phyloP scores from a whole-genome alignment of 2,113 vertebrate species.

The Pao palembangensis region DNA sequence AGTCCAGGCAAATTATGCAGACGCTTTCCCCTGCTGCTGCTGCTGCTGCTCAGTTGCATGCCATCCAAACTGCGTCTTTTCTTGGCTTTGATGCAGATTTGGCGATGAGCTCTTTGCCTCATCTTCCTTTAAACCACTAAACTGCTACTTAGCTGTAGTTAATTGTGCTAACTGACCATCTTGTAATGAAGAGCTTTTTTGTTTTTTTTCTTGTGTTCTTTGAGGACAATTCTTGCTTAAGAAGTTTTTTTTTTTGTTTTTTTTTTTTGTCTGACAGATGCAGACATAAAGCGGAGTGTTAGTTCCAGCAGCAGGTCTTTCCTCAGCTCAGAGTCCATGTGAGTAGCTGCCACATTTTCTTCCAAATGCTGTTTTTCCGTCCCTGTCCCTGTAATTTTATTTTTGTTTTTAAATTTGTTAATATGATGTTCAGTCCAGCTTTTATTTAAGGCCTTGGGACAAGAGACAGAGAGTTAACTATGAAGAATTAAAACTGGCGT shows the following conservation, averaged over 20 bases:
- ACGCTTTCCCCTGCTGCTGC: too few relatives aligned
- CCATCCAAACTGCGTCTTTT: too few relatives aligned
- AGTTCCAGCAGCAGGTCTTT: conserved; percentile 76
- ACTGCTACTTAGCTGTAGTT: too few relatives aligned
- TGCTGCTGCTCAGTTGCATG: too few relatives aligned
- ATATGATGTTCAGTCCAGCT: background rate
- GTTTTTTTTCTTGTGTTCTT: background rate
- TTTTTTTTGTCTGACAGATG: conserved; percentile 74
- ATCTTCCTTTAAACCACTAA: too few relatives aligned
- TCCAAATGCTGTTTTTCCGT: background rate
- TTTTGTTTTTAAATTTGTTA: background rate
- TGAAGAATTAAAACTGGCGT: background rate
- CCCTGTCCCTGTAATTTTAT: too few relatives aligned
- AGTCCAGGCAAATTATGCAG: too few relatives aligned
- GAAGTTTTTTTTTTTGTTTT: background rate
- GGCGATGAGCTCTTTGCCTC: too few relatives aligned
- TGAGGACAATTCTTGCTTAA: background rate
- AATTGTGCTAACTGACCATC: too few relatives aligned
- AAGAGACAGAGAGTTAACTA: background rate
- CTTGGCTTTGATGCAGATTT: too few relatives aligned
- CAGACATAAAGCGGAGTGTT: conserved; percentile 82
- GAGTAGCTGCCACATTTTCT: conserved; percentile 39
- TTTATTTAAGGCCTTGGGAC: background rate
- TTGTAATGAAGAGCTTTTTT: too few relatives aligned
- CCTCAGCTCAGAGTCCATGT: conserved; percentile 84